phyloP scores from a whole-genome alignment of 2,113 vertebrate species.

The Lophius piscatorius region DNA sequence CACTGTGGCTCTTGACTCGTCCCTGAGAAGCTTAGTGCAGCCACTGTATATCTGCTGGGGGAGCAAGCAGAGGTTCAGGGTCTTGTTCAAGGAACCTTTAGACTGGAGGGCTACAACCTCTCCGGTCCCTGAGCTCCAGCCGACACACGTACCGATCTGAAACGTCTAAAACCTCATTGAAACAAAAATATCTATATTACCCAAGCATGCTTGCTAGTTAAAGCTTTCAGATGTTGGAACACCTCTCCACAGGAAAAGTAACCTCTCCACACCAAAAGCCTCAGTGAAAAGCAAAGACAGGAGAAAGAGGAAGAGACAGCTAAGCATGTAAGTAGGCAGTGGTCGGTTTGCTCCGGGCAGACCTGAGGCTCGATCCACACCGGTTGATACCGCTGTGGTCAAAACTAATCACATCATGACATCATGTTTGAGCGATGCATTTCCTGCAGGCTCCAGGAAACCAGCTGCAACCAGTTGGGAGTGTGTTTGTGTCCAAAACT shows the following conservation, averaged over 20 bases:
- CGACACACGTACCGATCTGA: not conserved
- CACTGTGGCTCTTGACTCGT: no score
- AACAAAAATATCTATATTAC: not conserved
- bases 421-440: constrained; percentile 19
- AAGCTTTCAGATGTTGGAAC: no score
- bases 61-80: no score
- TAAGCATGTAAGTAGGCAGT: constrained; percentile 5
- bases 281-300: constrained; percentile 3
- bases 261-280: constrained; percentile 3
- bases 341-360: constrained; percentile 2
- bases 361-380: constrained; percentile 5
- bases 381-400: constrained; percentile 7
- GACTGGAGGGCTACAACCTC: no score
- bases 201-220: not conserved
- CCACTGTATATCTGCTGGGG: no score
- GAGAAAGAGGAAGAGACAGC: constrained; percentile 15
- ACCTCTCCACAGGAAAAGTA: not conserved
- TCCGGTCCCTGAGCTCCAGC: no score
- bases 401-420: constrained; percentile 22
- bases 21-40: no score
- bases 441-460: constrained; percentile 15
- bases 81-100: no score
- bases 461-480: constrained; percentile 3
- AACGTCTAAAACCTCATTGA: not conserved
- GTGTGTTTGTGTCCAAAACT: not conserved